Evolutionary conservation across 2,888 invertebrate genomes (phyloP).

Genomic region (Drosophila aldrichi): DNA sequence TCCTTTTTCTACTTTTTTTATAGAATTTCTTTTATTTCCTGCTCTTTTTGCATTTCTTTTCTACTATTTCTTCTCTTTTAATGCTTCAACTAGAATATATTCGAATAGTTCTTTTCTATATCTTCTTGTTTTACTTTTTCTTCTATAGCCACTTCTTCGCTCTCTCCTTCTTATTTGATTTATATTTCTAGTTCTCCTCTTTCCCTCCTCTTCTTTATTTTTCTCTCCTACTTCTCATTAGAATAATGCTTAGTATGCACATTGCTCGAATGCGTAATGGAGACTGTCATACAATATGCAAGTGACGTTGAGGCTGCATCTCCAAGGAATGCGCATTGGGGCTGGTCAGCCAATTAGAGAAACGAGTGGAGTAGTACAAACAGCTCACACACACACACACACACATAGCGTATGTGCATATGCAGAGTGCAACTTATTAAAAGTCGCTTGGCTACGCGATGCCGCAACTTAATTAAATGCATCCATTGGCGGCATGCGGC

Average conservation of each 20-base stretch:
- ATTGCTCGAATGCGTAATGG: neutral
- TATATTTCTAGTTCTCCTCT: too few relatives aligned
- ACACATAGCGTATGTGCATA: conserved; percentile 1
- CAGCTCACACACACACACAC: neutral
- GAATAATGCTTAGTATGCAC: neutral
- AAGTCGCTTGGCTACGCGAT: conserved; percentile 12
- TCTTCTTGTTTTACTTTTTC: too few relatives aligned
- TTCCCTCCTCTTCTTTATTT: too few relatives aligned
- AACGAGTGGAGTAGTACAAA: neutral
- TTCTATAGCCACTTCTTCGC: too few relatives aligned
- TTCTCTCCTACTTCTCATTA: too few relatives aligned
- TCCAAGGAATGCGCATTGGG: neutral
- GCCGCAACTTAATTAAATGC: conserved; percentile 16
- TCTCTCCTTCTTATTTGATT: too few relatives aligned
- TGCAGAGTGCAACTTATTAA: conserved; percentile 13
- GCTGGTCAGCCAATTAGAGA: conserved; percentile 5
- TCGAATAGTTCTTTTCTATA: too few relatives aligned
- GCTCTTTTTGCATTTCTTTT: too few relatives aligned
- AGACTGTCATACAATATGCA: neutral
- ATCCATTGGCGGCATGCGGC: conserved; percentile 5
- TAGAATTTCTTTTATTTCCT: too few relatives aligned
- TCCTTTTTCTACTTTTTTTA: too few relatives aligned
- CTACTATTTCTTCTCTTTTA: too few relatives aligned
- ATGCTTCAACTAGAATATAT: too few relatives aligned
- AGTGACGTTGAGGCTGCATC: neutral